phyloP scores from a whole-genome alignment of 2,113 vertebrate species.

The Phalacrocorax carbo region DNA sequence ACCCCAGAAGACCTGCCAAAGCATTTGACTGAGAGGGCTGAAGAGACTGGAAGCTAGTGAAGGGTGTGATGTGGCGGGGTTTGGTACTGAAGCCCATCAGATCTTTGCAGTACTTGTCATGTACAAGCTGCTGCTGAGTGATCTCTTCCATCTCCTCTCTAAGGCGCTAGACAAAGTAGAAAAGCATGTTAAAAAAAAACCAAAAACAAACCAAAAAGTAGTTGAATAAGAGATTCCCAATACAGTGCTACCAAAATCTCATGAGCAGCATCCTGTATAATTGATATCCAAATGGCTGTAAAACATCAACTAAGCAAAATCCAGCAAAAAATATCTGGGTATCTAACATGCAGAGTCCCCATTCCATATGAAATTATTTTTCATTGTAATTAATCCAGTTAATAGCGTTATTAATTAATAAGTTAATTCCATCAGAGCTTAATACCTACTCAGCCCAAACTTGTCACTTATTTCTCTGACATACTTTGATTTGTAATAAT shows the following conservation, averaged over 20 bases:
- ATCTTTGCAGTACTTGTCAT: constrained; percentile 97
- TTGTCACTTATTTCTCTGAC: background rate
- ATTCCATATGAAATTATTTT: background rate
- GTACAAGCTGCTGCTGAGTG: constrained; percentile 96
- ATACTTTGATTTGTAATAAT: background rate
- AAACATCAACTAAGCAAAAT: background rate
- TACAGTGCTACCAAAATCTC: background rate
- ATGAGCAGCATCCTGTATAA: background rate
- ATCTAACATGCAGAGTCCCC: background rate
- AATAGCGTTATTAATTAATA: background rate
- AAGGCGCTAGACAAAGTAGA: constrained; percentile 79
- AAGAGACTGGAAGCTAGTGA: constrained; percentile 94
- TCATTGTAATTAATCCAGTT: background rate
- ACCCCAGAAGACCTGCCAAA: constrained; percentile 92
- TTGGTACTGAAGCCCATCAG: constrained; percentile 94
- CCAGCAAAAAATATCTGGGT: background rate
- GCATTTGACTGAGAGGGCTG: constrained; percentile 95
- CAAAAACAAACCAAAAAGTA: background rate
- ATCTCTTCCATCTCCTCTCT: constrained; percentile 99
- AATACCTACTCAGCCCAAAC: background rate
- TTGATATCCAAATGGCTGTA: background rate
- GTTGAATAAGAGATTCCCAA: background rate
- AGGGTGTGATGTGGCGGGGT: constrained; percentile 95
- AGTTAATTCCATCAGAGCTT: background rate
- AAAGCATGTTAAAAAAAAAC: background rate